phyloP scores from a whole-genome alignment of 2,888 invertebrate species.

The Cactoblastis cactorum region DNA sequence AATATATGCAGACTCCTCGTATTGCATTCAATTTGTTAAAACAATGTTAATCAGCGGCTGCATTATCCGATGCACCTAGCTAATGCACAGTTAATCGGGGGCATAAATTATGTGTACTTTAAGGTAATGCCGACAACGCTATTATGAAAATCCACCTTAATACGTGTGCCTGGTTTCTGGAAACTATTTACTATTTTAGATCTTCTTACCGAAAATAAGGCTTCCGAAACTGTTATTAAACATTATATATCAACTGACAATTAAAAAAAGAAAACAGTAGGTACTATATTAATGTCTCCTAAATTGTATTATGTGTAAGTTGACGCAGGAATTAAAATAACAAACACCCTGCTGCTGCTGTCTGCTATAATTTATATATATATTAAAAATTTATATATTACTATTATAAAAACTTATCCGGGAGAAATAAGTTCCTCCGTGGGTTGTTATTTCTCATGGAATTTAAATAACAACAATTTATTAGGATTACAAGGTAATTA shows the following conservation, averaged over 20 bases:
- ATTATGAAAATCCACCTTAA: conserved; percentile 59
- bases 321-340: too few species aligned
- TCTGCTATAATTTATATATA: too few species aligned
- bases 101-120: conserved; percentile 51
- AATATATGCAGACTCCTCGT: not conserved
- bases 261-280: not conserved
- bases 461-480: too few species aligned
- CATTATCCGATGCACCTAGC: conserved; percentile 20
- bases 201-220: not conserved
- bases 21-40: conserved; percentile 2
- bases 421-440: too few species aligned
- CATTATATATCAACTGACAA: too few species aligned
- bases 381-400: too few species aligned
- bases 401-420: too few species aligned
- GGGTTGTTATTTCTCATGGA: too few species aligned
- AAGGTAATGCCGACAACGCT: conserved; percentile 57
- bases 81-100: conserved; percentile 51
- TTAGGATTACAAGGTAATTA: too few species aligned
- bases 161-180: conserved; percentile 23
- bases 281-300: too few species aligned
- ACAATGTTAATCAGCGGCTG: not conserved
- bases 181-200: not conserved
- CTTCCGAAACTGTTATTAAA: not conserved
- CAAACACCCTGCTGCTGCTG: too few species aligned
- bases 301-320: too few species aligned